Base-by-base conservation (phyloP, 2,888 invertebrate species). In the Cephus runcator region DNA sequence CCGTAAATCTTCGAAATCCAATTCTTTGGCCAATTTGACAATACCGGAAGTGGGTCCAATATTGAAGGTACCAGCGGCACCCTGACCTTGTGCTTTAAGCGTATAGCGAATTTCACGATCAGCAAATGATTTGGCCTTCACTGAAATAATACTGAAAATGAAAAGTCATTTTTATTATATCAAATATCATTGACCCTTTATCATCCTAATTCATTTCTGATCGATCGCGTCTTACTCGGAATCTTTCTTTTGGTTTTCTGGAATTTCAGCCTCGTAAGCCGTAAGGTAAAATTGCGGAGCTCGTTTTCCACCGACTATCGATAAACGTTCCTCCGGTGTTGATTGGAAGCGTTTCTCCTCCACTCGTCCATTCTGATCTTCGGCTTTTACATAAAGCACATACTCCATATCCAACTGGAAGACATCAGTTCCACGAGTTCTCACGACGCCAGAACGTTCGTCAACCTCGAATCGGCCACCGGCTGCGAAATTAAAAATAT, bases 231-330 rank as follows among this genome's bases (percentile, higher is more conserved):
- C 81, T 96, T 93, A 98, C 98, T 98, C 98, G 75, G 98, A 97
- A 92, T 98, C 98, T 92, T 98, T 98, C 92, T 97, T 97, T 93
- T 98, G 97, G 92, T 98, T 98, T 92, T 99, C 99, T 1, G 98
- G 97, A 84, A 99, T 98, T 90, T 97, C 97, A 0, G 98, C 98
- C 89, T 97, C 97, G 91, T 99, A 99, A 86, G 96, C 96, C 11
- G 96, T 96, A 94, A 98, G 95, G 92, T 98, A 98, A 93, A 99
- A 99, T 92, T 99, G 99, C 0, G 99, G 99, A 0, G 98, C 97
- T 68, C 99, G 94, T 90, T 98, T 98, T 79, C 99, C 99, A n/a
- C 98, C 99, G 34, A 98, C 97, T 89, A 99, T 98, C 82, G 97
- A 97, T 77, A 98, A 92, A 12, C 98, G 94, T 89, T 98, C 98